A percentile compares a stretch with the other conserved stretches of the same genome.
Evolutionary conservation across 2,888 invertebrate genomes (phyloP).

Genomic region (Dysmachus trigonus): DNA sequence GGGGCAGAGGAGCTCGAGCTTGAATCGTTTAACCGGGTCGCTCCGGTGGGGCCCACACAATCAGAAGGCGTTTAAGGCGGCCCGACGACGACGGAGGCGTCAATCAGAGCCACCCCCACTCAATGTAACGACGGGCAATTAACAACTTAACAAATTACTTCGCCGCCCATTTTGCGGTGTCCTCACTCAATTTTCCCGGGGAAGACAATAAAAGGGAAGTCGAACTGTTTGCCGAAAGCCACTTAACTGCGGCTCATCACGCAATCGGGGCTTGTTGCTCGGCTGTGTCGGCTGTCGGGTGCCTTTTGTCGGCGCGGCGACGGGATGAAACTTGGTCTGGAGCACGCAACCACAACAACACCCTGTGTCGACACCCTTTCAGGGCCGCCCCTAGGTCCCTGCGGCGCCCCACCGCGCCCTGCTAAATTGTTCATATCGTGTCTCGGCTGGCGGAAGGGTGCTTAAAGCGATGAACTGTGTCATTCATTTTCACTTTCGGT

Average conservation of each 20-base stretch:
- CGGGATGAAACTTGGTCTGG: neutral
- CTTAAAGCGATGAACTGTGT: constrained; percentile 36
- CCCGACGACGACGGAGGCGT: constrained; percentile 27
- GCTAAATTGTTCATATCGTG: constrained; percentile 34
- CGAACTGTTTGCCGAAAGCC: constrained; percentile 38
- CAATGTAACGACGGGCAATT: constrained; percentile 37
- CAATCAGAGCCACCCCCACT: constrained; percentile 39
- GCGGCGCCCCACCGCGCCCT: neutral
- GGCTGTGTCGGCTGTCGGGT: neutral
- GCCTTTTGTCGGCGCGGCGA: neutral
- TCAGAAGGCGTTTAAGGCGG: neutral
- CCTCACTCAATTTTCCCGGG: constrained; percentile 39
- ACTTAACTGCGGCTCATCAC: constrained; percentile 41
- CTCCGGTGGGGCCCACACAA: neutral
- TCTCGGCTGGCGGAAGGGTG: constrained; percentile 19
- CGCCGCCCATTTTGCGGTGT: constrained; percentile 36
- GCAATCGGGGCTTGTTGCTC: constrained; percentile 38
- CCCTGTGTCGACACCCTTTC: constrained; percentile 29
- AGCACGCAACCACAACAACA: constrained; percentile 39
- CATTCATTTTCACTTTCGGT: constrained; percentile 39
- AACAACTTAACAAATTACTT: constrained; percentile 39
- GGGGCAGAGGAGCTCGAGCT: neutral
- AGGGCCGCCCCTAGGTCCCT: neutral
- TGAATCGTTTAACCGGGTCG: neutral
- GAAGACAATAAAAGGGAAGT: constrained; percentile 41